Conservation (phyloP, 2,113 vertebrate species). For the Ardeotis arabs region DNA sequence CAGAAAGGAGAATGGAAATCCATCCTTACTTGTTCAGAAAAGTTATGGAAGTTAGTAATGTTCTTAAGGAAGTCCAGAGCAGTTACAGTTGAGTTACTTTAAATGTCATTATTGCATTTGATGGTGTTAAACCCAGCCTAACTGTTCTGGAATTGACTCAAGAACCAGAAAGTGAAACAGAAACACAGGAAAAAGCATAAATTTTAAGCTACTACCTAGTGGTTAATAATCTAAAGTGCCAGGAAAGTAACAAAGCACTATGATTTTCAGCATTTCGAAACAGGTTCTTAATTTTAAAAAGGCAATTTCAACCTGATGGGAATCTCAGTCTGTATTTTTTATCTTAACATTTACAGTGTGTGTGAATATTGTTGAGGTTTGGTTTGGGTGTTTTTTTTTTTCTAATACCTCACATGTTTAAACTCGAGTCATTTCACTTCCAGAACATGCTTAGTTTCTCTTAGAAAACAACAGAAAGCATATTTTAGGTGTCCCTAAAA, state of each 20-base stretch:
- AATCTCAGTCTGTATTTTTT: background rate
- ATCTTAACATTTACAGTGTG: background rate
- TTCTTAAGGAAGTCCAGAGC: background rate
- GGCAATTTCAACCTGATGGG: background rate
- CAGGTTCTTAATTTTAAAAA: background rate
- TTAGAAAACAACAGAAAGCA: background rate
- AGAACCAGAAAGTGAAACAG: background rate
- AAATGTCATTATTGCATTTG: background rate
- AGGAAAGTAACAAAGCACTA: background rate
- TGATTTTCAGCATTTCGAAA: background rate
- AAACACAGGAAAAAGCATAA: background rate
- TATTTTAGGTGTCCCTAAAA: slow-evolving; percentile 47
- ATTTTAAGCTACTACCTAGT: background rate
- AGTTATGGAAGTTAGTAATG: fast-evolving
- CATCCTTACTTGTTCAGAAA: background rate
- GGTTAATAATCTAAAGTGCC: background rate
- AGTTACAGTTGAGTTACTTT: background rate
- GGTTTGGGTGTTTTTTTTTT: background rate
- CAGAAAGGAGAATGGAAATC: background rate
- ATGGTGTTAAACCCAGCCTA: background rate
- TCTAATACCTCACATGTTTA: background rate
- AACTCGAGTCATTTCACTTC: background rate
- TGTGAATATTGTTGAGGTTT: background rate
- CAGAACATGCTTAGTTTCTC: background rate
- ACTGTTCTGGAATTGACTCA: background rate